Base-by-base conservation (phyloP, 2,113 vertebrate species). In the Barbus barbus region DNA sequence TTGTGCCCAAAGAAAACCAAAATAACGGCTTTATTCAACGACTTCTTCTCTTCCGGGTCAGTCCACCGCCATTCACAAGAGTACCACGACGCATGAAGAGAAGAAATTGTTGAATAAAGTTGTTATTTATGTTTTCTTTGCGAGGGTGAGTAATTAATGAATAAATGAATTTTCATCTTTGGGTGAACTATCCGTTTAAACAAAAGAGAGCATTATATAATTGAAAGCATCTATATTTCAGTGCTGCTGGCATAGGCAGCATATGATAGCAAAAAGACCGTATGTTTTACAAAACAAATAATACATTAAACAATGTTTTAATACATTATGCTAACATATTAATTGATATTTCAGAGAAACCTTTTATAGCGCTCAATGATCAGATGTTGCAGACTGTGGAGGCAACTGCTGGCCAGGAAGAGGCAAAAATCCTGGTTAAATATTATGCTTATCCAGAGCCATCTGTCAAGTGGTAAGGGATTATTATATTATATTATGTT, bases 371-470 rank as follows among this genome's bases (percentile, higher is more conserved):
- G 5, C 91, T 99, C 51, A 94, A 93, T 41, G 95, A 94, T 36
- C 90, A 93, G 56, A 95, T 94, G 93, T 90, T 90, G 3, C 95
- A 94, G 81, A 86, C 95, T 9, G 89, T 96, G 69, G 97, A 97
- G 88, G 94, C 92, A 28, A 95, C 71, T 0, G 85, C 95, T 9
- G 95, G 95, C 5, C 94, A 94, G 28, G 90, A 86, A 63, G 88
- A 94, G 41, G 56, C 87, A 4, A 94, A 89, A 90, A 94, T 97
- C 77, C 95, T 96, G 0, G 91, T 98, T 69, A 96, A 93, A 87
- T 97, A 94, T 90, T 91, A 92, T 0, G 96, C 96, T 14, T 99
- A 98, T 91, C 98, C 98, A 26, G 83, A 94, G 3, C 97, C 97
- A 73, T 94, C 91, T 81, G 91, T 91, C 18, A 97, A 94, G 93